Evolutionary conservation across 2,797 vertebrate species (phyloP).

Genomic region (Heteromormyrus szaboi): DNA sequence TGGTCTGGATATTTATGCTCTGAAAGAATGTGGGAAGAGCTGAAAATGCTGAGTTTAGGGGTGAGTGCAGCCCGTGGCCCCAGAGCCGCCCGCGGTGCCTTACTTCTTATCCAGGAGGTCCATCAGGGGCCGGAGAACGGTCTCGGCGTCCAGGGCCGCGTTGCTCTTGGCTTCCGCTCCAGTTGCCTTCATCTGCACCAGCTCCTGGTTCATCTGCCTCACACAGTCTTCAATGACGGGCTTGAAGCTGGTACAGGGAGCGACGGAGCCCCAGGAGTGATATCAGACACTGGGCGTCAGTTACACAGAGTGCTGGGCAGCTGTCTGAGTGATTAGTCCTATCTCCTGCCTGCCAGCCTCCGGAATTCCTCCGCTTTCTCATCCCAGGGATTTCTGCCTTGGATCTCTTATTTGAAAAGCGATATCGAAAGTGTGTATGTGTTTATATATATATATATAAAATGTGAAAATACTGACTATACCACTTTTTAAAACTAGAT

Average conservation of each 20-base stretch:
- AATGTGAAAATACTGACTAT: not conserved
- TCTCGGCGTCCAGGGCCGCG: constrained; percentile 82
- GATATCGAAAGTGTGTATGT: not conserved
- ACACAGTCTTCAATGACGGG: constrained; percentile 85
- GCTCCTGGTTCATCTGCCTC: constrained; percentile 88
- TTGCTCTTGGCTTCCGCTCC: constrained; percentile 70
- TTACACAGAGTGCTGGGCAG: not conserved
- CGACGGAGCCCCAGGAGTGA: not conserved
- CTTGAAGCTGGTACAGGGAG: constrained; percentile 70
- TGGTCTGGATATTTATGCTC: constrained; percentile 1
- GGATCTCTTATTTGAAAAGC: not conserved
- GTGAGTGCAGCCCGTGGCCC: not conserved
- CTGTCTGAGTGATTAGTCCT: not conserved
- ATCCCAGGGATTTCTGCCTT: not conserved
- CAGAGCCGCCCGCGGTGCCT: constrained; percentile 29
- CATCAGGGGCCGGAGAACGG: constrained; percentile 89
- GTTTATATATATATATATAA: too few relatives aligned
- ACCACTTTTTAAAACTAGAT: not conserved
- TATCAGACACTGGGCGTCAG: not conserved
- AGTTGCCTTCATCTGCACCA: constrained; percentile 81
- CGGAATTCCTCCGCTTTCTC: not conserved
- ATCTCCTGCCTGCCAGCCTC: not conserved
- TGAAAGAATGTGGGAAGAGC: constrained; percentile 22
- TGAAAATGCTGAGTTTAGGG: constrained; percentile 24
- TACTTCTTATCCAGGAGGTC: constrained; percentile 95